Base-by-base conservation (phyloP, 2,113 vertebrate species). In the Chaetodon trifascialis region DNA sequence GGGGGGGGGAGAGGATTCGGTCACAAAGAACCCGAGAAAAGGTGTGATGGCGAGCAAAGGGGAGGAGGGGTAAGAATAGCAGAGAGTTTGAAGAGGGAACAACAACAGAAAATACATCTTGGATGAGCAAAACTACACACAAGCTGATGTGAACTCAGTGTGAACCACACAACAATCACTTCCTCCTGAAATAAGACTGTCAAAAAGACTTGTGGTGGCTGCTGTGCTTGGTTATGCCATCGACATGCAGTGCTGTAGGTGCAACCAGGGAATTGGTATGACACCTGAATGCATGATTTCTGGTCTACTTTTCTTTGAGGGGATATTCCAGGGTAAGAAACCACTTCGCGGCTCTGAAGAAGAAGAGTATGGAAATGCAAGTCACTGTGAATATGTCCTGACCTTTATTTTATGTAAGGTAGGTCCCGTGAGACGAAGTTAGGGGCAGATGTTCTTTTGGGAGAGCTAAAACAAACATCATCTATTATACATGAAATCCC, bases 401-500 rank as follows among this genome's bases (percentile, higher is more conserved):
- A 91, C 88, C 87, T 86, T 90, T 83, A 83, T 86, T 73, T 47
- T 89, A 84, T 70, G 69, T 80, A 73, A 88, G 75, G 70, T 17
- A 15, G 63, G 71, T 38, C 72, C 80, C 5, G 23, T 12, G 84
- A 70, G 84, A 88, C 69, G 52, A 68, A 54, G 83, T 81, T 80
- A 23, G 71, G 73, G 78, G 85, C 65, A 82, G 51, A 71, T 80
- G 85, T 86, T 73, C 86, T 86, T 90, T 76, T 71, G 83, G 86
- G 84, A 91, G 67, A 19, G 58, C 78, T 82, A 81, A 89, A 87
- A 90, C 83, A 89, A 93, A 93, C 86, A 91, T 82, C 55, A 90
- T 94, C 77, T 83, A 91, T 91, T 88, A 91, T 84, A 87, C 76
- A 91, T 91, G 78, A 73, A 73, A 17, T 91, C 86, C 86, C 74